phyloP scores from a whole-genome alignment of 2,113 vertebrate genomes.

The Microcebus ravelobensis region DNA sequence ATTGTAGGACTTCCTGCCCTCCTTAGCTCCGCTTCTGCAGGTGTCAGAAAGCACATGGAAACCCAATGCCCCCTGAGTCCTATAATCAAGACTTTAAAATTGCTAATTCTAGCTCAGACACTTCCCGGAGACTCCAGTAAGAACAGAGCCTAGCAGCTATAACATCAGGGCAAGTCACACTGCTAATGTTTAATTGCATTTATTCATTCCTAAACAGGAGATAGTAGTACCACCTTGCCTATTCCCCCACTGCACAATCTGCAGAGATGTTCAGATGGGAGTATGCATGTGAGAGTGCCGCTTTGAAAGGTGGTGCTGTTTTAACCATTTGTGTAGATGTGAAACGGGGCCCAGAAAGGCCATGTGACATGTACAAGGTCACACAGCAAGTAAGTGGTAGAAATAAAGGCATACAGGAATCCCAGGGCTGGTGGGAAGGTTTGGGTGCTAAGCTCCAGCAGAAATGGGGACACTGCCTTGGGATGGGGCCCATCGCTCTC shows the following conservation, averaged over 20 bases:
- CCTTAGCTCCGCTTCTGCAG: neutral
- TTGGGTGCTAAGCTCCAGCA: neutral
- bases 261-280: neutral
- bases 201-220: neutral
- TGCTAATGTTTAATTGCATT: neutral
- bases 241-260: neutral
- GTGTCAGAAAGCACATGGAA: conserved; percentile 8
- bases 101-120: neutral
- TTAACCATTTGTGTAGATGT: neutral
- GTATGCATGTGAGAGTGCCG: neutral
- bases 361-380: neutral
- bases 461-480: conserved; percentile 77
- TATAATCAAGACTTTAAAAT: neutral
- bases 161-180: neutral
- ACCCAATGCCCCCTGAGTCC: neutral
- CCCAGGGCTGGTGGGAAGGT: neutral
- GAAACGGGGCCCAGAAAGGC: neutral
- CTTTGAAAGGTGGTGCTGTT: neutral
- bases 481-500: conserved; percentile 59
- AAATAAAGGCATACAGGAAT: neutral
- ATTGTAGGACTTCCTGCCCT: neutral
- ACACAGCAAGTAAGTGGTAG: conserved; percentile 4
- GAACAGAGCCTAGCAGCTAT: neutral
- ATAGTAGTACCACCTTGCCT: neutral
- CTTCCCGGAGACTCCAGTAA: conserved; percentile 38